Base-by-base conservation (phyloP, 2,888 invertebrate genomes). In the Mechanitis messenoides region DNA sequence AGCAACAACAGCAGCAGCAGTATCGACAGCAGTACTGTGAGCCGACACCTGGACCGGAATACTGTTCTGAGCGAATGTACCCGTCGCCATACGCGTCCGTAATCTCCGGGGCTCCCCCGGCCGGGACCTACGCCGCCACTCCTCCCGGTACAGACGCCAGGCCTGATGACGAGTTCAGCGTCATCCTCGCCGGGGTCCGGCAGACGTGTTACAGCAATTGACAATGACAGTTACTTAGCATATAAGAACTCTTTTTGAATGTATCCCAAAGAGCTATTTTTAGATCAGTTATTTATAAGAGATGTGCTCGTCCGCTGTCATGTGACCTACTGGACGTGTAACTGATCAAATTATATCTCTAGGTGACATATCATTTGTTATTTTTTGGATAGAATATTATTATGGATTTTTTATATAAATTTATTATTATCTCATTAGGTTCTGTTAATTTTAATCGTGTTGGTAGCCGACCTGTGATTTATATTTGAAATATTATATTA, bases 131-230 rank as follows among this genome's bases (percentile, higher is more conserved):
- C 71, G 83, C 83, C 61, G 90, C 84, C 53, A 87, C 80, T 54
- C 87, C 85, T 59, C 79, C 89, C 0, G 85, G 84, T 1, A 66
- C 80, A 42, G 92, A 92, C 56, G 87, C 87, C n/a, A 92, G 95
- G 71, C 93, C 93, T 59, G 96, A 96, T 69, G 96, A 96, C 68
- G 96, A 96, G 79, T 96, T 96, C 85, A 96, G 96, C 89, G 96
- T 96, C 72, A 96, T 96, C 74, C 90, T 96, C 67, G 96, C 96
- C 3, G 96, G 96, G 67, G 96, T 96, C 56, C 91, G 96, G 69
- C 96, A 96, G 83, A 96, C 96, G 50, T 95, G 95, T 80, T 95
- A 95, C 85, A 95, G 95, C 91, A 95, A 92, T 81, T 93, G 87
- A 91, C 84, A 81, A 56, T 60, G 53, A 58, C n/a, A 74, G 69